phyloP scores from a whole-genome alignment of 2,113 vertebrate genomes.

The Nerophis lumbriciformis region DNA sequence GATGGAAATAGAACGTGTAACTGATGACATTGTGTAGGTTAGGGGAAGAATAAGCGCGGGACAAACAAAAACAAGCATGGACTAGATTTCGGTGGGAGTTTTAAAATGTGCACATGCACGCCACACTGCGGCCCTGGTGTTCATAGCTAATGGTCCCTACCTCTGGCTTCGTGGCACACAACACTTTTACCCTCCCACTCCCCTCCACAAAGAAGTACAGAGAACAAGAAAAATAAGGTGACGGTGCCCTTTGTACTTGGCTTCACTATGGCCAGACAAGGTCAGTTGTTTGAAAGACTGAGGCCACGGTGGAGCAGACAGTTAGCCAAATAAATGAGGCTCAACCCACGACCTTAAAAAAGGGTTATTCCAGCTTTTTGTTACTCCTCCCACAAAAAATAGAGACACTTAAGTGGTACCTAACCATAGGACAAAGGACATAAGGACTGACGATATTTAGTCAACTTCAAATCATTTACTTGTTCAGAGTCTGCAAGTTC shows the following conservation, averaged over 20 bases:
- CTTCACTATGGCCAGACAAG: slow-evolving; percentile 37
- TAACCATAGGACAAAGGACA: no score
- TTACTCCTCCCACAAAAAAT: slow-evolving; percentile 21
- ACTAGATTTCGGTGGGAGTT: slow-evolving; percentile 43
- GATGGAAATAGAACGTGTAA: slow-evolving; percentile 30
- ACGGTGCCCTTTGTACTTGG: slow-evolving; percentile 26
- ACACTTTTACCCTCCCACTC: slow-evolving; percentile 5
- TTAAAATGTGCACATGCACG: slow-evolving; percentile 77
- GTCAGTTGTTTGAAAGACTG: slow-evolving; percentile 25
- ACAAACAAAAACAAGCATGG: slow-evolving; percentile 42
- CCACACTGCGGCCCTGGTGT: slow-evolving; percentile 72
- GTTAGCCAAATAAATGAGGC: slow-evolving; percentile 20
- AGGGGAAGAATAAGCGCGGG: slow-evolving; percentile 7
- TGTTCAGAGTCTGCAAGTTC: no score
- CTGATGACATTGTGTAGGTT: neutral
- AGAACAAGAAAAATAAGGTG: slow-evolving; percentile 37
- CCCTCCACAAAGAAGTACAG: slow-evolving; percentile 17
- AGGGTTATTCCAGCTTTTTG: slow-evolving; percentile 4
- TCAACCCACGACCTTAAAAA: neutral
- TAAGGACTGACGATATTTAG: no score
- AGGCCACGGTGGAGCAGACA: slow-evolving; percentile 10
- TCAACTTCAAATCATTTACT: no score
- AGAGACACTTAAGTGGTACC: slow-evolving; percentile 9
- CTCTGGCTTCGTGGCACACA: slow-evolving; percentile 24
- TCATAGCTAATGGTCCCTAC: slow-evolving; percentile 53